phyloP scores from a whole-genome alignment of 2,113 vertebrate genomes.

The Petromus typicus region DNA sequence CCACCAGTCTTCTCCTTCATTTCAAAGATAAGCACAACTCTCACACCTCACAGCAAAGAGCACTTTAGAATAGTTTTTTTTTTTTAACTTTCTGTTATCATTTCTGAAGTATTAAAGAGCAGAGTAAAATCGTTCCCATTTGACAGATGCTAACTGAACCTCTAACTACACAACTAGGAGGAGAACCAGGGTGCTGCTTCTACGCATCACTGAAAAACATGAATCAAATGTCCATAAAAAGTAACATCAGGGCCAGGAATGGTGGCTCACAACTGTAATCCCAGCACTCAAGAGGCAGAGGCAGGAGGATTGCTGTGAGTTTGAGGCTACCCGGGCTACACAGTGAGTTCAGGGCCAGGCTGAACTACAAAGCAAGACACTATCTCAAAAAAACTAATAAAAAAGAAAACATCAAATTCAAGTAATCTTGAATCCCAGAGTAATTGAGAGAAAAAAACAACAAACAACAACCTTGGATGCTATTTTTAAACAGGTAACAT shows the following conservation, averaged over 20 bases:
- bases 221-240: background rate
- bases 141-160: background rate
- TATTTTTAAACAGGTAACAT: constrained; percentile 15
- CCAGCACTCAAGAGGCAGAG: background rate
- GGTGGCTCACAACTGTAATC: background rate
- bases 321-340: too few species aligned
- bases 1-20: background rate
- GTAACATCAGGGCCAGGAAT: background rate
- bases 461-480: background rate
- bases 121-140: background rate
- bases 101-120: background rate
- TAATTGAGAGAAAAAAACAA: background rate
- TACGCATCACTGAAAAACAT: background rate
- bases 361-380: too few species aligned
- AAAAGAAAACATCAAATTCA: too few species aligned
- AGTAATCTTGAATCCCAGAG: too few species aligned
- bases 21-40: background rate
- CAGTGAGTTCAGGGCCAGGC: too few species aligned
- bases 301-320: too few species aligned
- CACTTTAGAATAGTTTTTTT: background rate
- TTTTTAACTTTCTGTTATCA: background rate
- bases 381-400: too few species aligned
- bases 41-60: background rate
- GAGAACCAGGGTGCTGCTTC: background rate
- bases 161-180: background rate